Conservation (phyloP, 1,140 invertebrate species). For the Drosophila erecta region DNA sequence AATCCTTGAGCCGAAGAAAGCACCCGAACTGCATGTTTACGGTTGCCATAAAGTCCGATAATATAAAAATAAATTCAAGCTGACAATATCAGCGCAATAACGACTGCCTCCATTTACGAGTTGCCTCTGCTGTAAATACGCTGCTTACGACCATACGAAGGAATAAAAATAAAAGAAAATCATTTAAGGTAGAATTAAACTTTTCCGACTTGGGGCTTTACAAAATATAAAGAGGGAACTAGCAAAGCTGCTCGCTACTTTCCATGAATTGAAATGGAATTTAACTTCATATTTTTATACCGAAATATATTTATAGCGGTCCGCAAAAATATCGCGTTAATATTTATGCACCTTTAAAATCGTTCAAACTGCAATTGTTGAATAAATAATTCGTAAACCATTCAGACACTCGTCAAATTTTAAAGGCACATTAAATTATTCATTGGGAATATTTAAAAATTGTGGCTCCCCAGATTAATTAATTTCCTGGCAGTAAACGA, state of each 20-base stretch:
- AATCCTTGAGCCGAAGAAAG: neutral
- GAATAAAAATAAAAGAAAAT: conserved; percentile 8
- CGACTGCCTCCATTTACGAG: conserved; percentile 32
- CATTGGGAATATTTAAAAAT: conserved; percentile 33
- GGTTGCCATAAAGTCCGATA: conserved; percentile 47
- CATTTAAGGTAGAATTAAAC: conserved; percentile 3
- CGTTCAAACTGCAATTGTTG: conserved; percentile 5
- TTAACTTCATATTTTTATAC: neutral
- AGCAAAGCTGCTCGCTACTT: neutral
- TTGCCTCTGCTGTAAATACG: neutral
- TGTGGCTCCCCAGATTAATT: conserved; percentile 48
- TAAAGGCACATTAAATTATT: conserved; percentile 29
- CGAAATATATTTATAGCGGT: neutral
- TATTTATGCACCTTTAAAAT: neutral
- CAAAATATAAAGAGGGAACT: neutral
- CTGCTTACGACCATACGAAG: conserved; percentile 2
- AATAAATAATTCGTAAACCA: conserved; percentile 28
- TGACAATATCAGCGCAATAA: conserved; percentile 20
- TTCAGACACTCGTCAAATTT: conserved; percentile 10
- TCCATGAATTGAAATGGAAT: too few relatives aligned
- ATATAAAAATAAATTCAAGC: conserved; percentile 50
- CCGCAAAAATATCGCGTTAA: neutral
- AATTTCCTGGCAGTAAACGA: conserved; percentile 46
- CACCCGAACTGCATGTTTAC: conserved; percentile 33
- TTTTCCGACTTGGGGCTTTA: neutral